phyloP scores from a whole-genome alignment of 2,888 invertebrate genomes.

The Thymelicus acteon region DNA sequence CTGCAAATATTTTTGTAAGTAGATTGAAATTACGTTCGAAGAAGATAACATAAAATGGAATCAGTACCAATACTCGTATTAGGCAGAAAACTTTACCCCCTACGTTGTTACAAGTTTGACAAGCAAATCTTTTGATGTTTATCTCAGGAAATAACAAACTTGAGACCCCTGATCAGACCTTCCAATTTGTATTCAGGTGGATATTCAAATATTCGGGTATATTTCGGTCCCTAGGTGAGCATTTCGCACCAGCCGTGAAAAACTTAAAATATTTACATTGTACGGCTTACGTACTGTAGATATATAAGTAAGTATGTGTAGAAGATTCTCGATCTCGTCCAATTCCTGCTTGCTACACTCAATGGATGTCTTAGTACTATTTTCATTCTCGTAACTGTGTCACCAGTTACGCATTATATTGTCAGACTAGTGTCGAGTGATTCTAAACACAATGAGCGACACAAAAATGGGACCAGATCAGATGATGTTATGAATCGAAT shows the following conservation, averaged over 20 bases:
- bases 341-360: slow-evolving; percentile 44
- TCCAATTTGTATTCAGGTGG: slow-evolving; percentile 43
- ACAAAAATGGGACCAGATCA: no score
- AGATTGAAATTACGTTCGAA: slow-evolving; percentile 19
- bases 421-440: background rate
- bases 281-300: slow-evolving; percentile 46
- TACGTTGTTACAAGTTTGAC: slow-evolving; percentile 18
- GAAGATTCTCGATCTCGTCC: slow-evolving; percentile 36
- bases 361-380: slow-evolving; percentile 49
- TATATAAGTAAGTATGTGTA: slow-evolving; percentile 33
- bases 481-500: no score
- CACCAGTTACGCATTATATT: slow-evolving; percentile 3
- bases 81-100: slow-evolving; percentile 11
- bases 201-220: slow-evolving; percentile 38
- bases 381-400: slow-evolving; percentile 33
- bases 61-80: background rate
- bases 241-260: slow-evolving; percentile 52
- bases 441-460: slow-evolving; percentile 47
- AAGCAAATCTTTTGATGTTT: slow-evolving; percentile 32
- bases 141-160: slow-evolving; percentile 23
- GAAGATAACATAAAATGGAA: slow-evolving; percentile 8
- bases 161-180: slow-evolving; percentile 30
- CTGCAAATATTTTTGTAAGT: slow-evolving; percentile 12
- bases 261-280: slow-evolving; percentile 65
- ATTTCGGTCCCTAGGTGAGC: slow-evolving; percentile 42